Evolutionary conservation across 2,113 vertebrate genomes (phyloP), one percentile per base, ranked within the genome.

Genomic region (Amblyornis subalaris): DNA sequence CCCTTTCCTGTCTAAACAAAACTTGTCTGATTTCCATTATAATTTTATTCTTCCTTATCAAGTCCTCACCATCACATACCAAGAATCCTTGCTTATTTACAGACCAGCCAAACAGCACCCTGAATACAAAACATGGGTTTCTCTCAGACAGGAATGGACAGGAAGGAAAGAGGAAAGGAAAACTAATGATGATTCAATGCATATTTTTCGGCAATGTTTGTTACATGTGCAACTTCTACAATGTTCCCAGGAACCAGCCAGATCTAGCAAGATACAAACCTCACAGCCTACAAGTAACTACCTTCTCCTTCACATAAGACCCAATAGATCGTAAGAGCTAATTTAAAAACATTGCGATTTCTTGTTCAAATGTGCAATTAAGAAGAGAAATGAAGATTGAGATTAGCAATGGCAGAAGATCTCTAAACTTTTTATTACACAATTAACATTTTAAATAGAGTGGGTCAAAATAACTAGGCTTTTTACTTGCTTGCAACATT

Each of bases 391-490:
- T 90, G 90, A 90, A 94, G 95, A 95, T 5, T 90, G 70, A 85
- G 88, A 94, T 90, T 73, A 91, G 61, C 23, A 74, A 24, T 83
- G 85, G 75, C 90, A 93, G 88, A 85, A 92, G 84, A 94, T 94
- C 89, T 91, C 88, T 93, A 95, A 95, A 96, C 92, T 94, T 96
- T 96, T 76, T 93, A 88, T 93, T 90, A 62, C 85, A 77, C 82
- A 93, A 95, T 94, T 96, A 96, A 91, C 96, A 93, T 93, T 91
- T 96, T 93, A 94, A 93, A 87, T 47, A 70, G 90, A 85, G 42
- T 4, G 14, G 95, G 88, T 95, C 94, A 96, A 53, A 91, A 83
- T 42, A 85, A 80, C 58, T 2, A 81, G 20, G 67, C 76, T 93
- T 85, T 95, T 82, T 73, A 85, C 54, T 91, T 76, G 54, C 45